phyloP scores from a whole-genome alignment of 2,888 invertebrate species.

The Fragum whitleyi region DNA sequence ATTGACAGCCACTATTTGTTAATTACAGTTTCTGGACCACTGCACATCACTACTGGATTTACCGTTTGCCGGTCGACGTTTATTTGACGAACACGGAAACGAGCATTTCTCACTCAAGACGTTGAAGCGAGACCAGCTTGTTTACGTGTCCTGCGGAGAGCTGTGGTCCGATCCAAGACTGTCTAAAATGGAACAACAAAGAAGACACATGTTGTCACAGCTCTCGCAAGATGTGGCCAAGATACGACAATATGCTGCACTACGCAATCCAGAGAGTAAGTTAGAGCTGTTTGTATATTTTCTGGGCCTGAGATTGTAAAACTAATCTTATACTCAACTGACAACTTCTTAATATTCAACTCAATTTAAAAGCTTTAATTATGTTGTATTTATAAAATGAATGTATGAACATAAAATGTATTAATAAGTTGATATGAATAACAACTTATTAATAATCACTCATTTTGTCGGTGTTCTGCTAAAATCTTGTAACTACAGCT shows the following conservation, averaged over 20 bases:
- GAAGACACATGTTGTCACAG: conserved; percentile 82
- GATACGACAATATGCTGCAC: conserved; percentile 82
- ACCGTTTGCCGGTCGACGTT: conserved; percentile 83
- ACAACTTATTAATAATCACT: too few relatives aligned
- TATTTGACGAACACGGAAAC: conserved; percentile 83
- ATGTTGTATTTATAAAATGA: too few relatives aligned
- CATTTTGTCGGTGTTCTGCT: too few relatives aligned
- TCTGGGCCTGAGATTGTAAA: too few relatives aligned
- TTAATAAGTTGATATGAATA: too few relatives aligned
- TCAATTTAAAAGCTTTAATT: too few relatives aligned
- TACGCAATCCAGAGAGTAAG: conserved; percentile 82
- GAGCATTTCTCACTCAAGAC: conserved; percentile 82
- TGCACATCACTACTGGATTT: conserved; percentile 82
- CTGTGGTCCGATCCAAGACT: conserved; percentile 83
- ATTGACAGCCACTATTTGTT: neutral
- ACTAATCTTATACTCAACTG: too few relatives aligned
- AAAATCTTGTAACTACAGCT: too few relatives aligned
- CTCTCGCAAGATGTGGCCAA: conserved; percentile 83
- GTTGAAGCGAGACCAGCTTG: conserved; percentile 82
- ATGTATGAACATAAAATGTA: too few relatives aligned
- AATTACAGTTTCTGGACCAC: conserved; percentile 83
- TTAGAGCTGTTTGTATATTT: too few relatives aligned
- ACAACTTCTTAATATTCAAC: too few relatives aligned
- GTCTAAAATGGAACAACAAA: conserved; percentile 83
- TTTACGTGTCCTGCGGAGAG: conserved; percentile 84